Evolutionary conservation across 2,797 vertebrate genomes (phyloP).

Genomic region (Rhinophrynus dorsalis): DNA sequence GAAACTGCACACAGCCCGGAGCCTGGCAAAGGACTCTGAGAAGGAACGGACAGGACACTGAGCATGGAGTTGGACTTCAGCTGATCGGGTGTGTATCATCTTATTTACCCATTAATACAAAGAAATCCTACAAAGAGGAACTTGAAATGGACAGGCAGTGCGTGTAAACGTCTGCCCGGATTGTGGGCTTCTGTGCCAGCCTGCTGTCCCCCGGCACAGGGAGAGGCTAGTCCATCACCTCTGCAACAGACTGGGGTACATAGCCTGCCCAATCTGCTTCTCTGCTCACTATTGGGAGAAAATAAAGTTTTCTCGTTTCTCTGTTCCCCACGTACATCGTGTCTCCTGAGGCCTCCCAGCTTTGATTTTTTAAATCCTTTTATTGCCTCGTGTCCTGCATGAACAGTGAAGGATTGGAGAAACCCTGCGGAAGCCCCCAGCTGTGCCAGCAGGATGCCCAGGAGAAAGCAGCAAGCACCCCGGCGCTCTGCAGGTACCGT

Average conservation of each 20-base stretch:
- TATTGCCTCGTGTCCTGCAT: conserved; percentile 71
- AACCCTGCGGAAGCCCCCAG: conserved; percentile 83
- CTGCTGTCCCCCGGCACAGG: neutral
- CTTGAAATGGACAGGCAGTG: conserved; percentile 66
- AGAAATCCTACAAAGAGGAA: conserved; percentile 52
- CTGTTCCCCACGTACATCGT: conserved; percentile 36
- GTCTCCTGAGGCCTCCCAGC: conserved; percentile 41
- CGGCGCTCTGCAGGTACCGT: conserved; percentile 91
- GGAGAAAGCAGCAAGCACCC: conserved; percentile 97
- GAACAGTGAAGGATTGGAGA: conserved; percentile 69
- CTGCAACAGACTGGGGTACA: conserved; percentile 58
- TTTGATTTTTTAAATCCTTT: conserved; percentile 44
- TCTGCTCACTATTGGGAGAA: conserved; percentile 52
- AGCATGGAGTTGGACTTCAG: conserved; percentile 65
- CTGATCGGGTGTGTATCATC: conserved; percentile 55
- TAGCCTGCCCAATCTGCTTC: conserved; percentile 54
- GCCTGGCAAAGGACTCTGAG: conserved; percentile 55
- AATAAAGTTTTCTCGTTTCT: conserved; percentile 52
- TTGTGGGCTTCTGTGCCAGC: conserved; percentile 42
- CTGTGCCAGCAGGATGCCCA: conserved; percentile 83
- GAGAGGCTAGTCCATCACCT: conserved; percentile 5
- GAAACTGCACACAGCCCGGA: conserved; percentile 45
- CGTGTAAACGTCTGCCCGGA: conserved; percentile 71
- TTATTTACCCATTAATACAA: too few relatives aligned
- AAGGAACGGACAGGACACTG: too few relatives aligned